phyloP scores from a whole-genome alignment of 2,888 invertebrate genomes.

The Protonemura montana region DNA sequence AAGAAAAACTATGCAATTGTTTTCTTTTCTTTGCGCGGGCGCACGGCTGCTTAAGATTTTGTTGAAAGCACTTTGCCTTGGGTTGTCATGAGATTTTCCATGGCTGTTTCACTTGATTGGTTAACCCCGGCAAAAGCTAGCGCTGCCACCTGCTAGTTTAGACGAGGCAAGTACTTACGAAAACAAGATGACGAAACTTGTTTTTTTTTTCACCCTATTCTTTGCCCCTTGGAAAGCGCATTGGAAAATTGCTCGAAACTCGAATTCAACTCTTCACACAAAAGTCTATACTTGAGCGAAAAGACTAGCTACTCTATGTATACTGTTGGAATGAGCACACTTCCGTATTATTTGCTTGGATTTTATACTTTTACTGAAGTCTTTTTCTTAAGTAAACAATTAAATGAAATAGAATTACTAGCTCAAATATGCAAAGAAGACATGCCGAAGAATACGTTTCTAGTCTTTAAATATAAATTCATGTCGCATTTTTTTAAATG shows the following conservation, averaged over 20 bases:
- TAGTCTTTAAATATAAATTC: no score
- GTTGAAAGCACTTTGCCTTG: neutral
- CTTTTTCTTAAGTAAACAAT: neutral
- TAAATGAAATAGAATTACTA: neutral
- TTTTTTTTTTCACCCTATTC: neutral
- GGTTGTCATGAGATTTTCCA: neutral
- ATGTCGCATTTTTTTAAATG: no score
- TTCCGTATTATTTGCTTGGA: neutral
- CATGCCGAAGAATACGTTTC: no score
- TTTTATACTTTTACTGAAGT: neutral
- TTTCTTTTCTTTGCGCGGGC: neutral
- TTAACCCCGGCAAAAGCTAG: neutral
- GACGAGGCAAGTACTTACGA: neutral
- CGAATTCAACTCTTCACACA: neutral
- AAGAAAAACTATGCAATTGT: neutral
- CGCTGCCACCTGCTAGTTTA: neutral
- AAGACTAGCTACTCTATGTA: neutral
- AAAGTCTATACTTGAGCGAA: neutral
- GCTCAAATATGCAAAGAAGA: neutral
- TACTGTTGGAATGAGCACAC: neutral
- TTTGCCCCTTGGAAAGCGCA: neutral
- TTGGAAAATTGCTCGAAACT: neutral
- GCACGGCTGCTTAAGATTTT: neutral
- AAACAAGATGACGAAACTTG: neutral
- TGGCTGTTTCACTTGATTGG: neutral